phyloP scores from a whole-genome alignment of 1,140 invertebrate genomes.

The Aphelinus atriplicis region DNA sequence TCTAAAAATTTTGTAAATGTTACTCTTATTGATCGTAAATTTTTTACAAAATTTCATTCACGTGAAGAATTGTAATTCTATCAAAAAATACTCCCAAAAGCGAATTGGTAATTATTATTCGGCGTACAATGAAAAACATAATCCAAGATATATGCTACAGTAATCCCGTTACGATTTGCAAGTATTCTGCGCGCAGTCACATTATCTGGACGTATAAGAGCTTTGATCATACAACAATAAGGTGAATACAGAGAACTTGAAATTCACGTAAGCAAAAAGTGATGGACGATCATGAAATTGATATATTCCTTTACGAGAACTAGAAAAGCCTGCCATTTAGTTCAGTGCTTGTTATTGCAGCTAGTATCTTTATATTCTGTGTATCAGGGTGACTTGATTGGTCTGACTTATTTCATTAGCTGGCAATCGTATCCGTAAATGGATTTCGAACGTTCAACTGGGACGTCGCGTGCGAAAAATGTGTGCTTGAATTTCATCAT shows the following conservation, averaged over 20 bases:
- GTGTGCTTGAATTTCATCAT: constrained; percentile 1
- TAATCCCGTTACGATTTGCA: no score
- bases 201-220: background rate
- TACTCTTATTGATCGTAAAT: background rate
- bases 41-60: constrained; percentile 14
- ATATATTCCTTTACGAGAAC: background rate
- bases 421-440: constrained; percentile 22
- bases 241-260: constrained; percentile 20
- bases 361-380: background rate
- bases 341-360: constrained; percentile 26
- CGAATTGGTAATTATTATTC: background rate
- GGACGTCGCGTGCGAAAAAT: background rate
- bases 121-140: constrained; percentile 8
- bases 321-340: constrained; percentile 14
- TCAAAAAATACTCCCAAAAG: constrained; percentile 1
- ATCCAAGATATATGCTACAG: background rate
- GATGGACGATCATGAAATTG: constrained; percentile 5
- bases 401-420: background rate
- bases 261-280: background rate
- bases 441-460: constrained; percentile 12
- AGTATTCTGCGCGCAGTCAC: no score
- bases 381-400: constrained; percentile 2
- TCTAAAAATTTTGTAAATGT: constrained; percentile 6
- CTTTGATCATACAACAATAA: background rate
- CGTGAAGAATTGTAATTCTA: background rate